Base-by-base conservation (phyloP, 1,140 invertebrate genomes). In the Apis dorsata region DNA sequence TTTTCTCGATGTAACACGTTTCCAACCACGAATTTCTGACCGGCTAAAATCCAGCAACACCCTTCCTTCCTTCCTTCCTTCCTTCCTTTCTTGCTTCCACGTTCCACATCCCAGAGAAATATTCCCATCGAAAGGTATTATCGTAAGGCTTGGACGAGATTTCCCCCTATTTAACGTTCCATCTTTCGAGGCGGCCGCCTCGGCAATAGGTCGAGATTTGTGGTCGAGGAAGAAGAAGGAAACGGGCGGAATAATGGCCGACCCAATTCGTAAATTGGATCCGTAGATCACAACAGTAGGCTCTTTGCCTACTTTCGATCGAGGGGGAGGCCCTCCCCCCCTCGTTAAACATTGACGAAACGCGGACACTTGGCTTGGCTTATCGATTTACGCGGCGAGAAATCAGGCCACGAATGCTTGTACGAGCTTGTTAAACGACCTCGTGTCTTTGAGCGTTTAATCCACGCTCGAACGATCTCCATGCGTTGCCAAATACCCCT, bases 191-290 rank as follows among this genome's bases (percentile, higher is more conserved):
- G 1, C 49, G n/a, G 19, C 13, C 21, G 8, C 1, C 57, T 28
- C 51, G 9, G 19, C n/a, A 21, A 7, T 34, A 51, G 44, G 8
- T 69, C 10, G 62, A 17, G 24, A 34, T 28, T 44, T 21, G 21
- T 13, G 51, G 55, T 66, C 21, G 75, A 57, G 65, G 72, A 75
- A 71, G 73, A 75, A 68, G 63, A 65, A 15, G 51, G 17, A 12
- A 55, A n/a, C 24, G n/a, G 72, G 34, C 19, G 9, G 65, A 76
- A 83, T 49, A 74, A 75, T 24, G 79, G 34, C 11, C 24, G 80
- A 66, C 63, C 28, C 69, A 76, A 70, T 83, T 75, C 71, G 74
- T 72, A 82, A 83, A 78, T 74, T 62, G 63, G 17, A 79, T 83
- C 60, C 51, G 19, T 74, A 19, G 28, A 53, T 60, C 51, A 57